phyloP scores from a whole-genome alignment of 2,797 vertebrate genomes.

The Sebastes variabilis region DNA sequence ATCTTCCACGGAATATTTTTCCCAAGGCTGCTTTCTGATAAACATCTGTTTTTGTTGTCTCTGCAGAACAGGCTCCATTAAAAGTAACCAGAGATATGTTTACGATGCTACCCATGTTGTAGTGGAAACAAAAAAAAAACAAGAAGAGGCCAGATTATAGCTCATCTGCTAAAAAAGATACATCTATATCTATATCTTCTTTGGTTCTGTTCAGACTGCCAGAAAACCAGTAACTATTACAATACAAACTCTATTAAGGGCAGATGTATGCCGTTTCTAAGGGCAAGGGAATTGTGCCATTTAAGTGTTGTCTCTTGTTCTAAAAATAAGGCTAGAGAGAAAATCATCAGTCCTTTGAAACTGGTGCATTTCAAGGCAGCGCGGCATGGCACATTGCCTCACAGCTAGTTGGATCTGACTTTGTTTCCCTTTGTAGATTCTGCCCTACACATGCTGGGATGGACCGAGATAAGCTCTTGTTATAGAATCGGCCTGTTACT shows the following conservation, averaged over 20 bases:
- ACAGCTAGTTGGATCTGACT: background rate
- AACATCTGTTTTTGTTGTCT: slow-evolving; percentile 50
- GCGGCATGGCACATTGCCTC: background rate
- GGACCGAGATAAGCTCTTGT: background rate
- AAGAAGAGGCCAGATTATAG: background rate
- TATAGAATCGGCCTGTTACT: background rate
- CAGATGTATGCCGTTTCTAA: background rate
- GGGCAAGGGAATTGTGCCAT: background rate
- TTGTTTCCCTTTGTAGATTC: slow-evolving; percentile 10
- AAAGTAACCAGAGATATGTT: slow-evolving; percentile 25
- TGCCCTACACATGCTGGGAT: background rate
- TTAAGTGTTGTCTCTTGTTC: slow-evolving; percentile 2
- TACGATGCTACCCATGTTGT: slow-evolving; percentile 29
- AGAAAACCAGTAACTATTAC: slow-evolving; percentile 7
- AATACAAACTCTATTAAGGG: background rate
- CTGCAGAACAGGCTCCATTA: slow-evolving; percentile 11
- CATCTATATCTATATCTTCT: background rate
- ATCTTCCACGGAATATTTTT: slow-evolving; percentile 32
- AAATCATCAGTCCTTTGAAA: slow-evolving; percentile 16
- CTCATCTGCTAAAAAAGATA: slow-evolving; percentile 12
- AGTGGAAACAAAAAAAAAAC: background rate
- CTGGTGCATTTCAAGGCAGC: background rate
- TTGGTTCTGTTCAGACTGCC: slow-evolving; percentile 8
- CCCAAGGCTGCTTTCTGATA: slow-evolving; percentile 42
- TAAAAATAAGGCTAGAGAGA: slow-evolving; percentile 2